A percentile compares a stretch with the other conserved stretches of the same genome.
phyloP scores from a whole-genome alignment of 2,113 vertebrate genomes.

The Cavia porcellus region DNA sequence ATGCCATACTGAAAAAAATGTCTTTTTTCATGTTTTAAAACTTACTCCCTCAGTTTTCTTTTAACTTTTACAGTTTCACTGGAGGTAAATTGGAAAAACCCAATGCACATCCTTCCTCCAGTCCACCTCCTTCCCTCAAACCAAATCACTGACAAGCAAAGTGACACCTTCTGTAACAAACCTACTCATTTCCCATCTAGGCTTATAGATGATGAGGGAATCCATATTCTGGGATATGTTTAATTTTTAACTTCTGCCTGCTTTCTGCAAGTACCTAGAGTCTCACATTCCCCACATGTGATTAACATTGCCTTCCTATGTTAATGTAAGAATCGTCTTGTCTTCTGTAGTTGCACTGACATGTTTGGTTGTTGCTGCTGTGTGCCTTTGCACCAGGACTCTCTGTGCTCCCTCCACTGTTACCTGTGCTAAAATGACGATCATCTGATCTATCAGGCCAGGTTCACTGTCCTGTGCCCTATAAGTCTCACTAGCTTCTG shows the following conservation, averaged over 20 bases:
- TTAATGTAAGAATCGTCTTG: neutral
- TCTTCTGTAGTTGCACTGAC: neutral
- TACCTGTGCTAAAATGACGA: neutral
- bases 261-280: neutral
- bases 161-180: neutral
- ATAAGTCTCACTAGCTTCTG: fast-evolving
- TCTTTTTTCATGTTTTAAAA: constrained; percentile 67
- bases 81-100: constrained; percentile 21
- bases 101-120: neutral
- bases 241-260: neutral
- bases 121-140: too few relatives aligned
- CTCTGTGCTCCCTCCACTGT: neutral
- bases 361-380: neutral
- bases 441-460: neutral
- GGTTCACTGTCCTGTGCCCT: fast-evolving
- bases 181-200: neutral
- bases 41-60: neutral
- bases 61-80: neutral
- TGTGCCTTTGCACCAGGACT: too few relatives aligned
- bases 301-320: neutral
- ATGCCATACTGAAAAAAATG: constrained; percentile 49
- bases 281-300: neutral
- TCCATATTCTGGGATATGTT: neutral
- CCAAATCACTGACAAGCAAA: neutral
- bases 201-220: neutral